These are phyloP conservation scores for Anodontia alba DNA, from an alignment of 2,888 invertebrate genomes.

Conservation along the genomic window DNA sequence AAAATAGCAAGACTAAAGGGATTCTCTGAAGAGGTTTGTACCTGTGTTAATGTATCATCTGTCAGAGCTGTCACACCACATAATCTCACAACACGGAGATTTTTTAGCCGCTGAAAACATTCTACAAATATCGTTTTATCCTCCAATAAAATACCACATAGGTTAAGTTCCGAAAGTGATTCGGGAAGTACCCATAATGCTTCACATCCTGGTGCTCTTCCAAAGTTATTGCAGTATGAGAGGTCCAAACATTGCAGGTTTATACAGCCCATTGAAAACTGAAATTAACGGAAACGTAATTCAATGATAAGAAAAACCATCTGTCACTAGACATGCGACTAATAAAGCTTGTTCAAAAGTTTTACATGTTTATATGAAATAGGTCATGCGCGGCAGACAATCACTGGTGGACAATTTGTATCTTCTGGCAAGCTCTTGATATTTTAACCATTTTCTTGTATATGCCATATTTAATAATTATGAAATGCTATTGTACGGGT, in stretches of 20 bases:
- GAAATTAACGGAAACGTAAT: slow-evolving; percentile 31
- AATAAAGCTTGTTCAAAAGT: not conserved
- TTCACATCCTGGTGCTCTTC: slow-evolving; percentile 66
- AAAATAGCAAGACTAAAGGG: no score
- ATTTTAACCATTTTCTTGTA: no score
- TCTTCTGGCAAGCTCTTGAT: no score
- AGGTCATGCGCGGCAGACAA: no score
- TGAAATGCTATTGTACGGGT: no score
- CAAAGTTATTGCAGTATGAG: slow-evolving; percentile 78
- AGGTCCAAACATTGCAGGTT: slow-evolving; percentile 75
- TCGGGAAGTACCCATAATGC: slow-evolving; percentile 77
- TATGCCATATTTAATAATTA: no score
- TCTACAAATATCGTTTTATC: slow-evolving; percentile 77
- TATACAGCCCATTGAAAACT: slow-evolving; percentile 79
- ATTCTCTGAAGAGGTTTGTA: slow-evolving; percentile 23
- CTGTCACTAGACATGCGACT: not conserved
- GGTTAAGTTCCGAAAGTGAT: slow-evolving; percentile 74
- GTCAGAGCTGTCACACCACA: slow-evolving; percentile 80
- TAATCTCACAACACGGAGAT: slow-evolving; percentile 69
- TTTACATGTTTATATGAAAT: no score
- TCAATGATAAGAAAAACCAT: not conserved
- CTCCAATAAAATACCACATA: slow-evolving; percentile 77
- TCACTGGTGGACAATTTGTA: no score
- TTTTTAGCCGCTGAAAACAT: slow-evolving; percentile 71
- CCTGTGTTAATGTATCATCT: slow-evolving; percentile 78